These are phyloP conservation scores for Anthoscopus minutus DNA, from an alignment of 2,113 vertebrate species.

Conservation along the genomic window DNA sequence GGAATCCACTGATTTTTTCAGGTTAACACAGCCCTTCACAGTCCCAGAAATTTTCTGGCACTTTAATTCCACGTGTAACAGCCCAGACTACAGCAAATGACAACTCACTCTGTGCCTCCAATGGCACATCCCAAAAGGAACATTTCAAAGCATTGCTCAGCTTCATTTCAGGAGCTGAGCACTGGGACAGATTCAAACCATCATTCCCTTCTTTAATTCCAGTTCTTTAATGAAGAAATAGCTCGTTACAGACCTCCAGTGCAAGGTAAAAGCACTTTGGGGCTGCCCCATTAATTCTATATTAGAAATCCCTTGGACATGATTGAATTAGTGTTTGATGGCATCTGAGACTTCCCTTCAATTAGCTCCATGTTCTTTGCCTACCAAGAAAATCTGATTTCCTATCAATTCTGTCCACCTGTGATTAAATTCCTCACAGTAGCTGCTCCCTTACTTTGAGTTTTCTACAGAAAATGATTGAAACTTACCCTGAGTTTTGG, in stretches of 20 bases:
- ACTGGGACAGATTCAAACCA: background rate
- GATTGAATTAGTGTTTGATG: background rate
- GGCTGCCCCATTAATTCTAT: background rate
- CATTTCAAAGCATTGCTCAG: background rate
- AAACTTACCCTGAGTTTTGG: conserved; percentile 99
- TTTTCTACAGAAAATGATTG: background rate
- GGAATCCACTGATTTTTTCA: background rate
- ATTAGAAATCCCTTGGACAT: background rate
- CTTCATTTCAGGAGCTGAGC: background rate
- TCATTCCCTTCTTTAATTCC: background rate
- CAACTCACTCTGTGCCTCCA: background rate
- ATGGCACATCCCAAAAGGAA: background rate
- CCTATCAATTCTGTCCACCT: background rate
- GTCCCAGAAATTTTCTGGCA: background rate
- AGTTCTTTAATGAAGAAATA: background rate
- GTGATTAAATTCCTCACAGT: background rate
- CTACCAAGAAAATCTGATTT: background rate
- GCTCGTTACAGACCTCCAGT: background rate
- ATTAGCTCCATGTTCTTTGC: background rate
- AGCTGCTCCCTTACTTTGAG: background rate
- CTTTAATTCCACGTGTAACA: background rate
- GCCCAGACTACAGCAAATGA: background rate
- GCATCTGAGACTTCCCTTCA: background rate
- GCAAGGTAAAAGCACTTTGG: background rate
- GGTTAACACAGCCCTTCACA: background rate